Evolutionary conservation across 2,888 invertebrate species (phyloP).

Genomic region (Torymus auratus): DNA sequence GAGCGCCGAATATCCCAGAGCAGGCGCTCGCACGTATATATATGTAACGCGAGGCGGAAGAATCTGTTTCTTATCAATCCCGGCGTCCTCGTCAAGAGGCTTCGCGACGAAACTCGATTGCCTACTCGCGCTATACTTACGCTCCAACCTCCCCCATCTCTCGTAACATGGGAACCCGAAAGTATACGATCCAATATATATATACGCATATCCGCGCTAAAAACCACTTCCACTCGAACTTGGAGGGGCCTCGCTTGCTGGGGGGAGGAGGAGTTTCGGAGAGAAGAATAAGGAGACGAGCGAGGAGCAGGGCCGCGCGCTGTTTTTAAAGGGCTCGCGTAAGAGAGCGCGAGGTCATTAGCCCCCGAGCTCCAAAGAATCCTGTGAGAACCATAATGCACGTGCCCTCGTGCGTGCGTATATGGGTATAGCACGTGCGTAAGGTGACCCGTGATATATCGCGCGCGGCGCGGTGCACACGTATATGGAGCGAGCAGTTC

Average conservation of each 20-base stretch:
- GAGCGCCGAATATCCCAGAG: slow-evolving; percentile 23
- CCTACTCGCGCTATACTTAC: not conserved
- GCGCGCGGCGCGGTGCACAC: slow-evolving; percentile 8
- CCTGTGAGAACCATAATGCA: slow-evolving; percentile 69
- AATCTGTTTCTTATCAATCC: slow-evolving; percentile 55
- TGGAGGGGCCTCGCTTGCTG: not conserved
- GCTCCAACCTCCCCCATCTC: too few relatives aligned
- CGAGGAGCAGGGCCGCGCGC: slow-evolving; percentile 38
- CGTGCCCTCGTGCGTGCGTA: slow-evolving; percentile 49
- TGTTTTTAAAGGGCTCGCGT: slow-evolving; percentile 63
- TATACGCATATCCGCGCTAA: slow-evolving; percentile 33
- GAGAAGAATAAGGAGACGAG: not conserved
- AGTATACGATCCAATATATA: slow-evolving; percentile 14
- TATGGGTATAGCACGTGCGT: slow-evolving; percentile 30
- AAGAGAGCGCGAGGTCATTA: slow-evolving; percentile 66
- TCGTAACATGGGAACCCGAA: slow-evolving; percentile 29
- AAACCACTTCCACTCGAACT: slow-evolving; percentile 64
- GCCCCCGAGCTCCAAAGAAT: slow-evolving; percentile 63
- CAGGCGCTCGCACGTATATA: not conserved
- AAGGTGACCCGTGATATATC: slow-evolving; percentile 69
- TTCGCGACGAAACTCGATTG: not conserved
- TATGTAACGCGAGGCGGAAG: not conserved
- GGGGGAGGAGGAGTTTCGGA: not conserved
- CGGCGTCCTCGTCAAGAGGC: slow-evolving; percentile 31
- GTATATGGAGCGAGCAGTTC: too few relatives aligned